phyloP scores from a whole-genome alignment of 2,113 vertebrate genomes.

The Gadus macrocephalus region DNA sequence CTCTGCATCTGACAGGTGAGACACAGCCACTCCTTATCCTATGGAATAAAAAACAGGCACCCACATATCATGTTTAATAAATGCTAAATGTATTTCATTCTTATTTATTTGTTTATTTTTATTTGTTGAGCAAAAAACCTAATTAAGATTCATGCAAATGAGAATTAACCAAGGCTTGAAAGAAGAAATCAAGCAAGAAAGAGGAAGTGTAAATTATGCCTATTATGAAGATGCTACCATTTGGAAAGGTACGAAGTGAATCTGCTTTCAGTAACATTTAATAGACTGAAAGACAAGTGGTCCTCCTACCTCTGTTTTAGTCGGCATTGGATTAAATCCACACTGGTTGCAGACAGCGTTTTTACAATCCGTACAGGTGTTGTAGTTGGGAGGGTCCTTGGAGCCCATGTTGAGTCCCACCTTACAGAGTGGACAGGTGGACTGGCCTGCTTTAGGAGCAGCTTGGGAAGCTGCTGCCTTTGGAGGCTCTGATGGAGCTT shows the following conservation, averaged over 20 bases:
- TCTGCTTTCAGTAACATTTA: neutral
- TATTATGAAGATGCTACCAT: neutral
- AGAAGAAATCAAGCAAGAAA: neutral
- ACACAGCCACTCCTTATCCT: slow-evolving; percentile 86
- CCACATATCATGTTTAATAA: neutral
- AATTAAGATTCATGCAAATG: neutral
- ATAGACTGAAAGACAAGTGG: neutral
- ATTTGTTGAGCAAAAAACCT: neutral
- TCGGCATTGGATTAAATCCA: slow-evolving; percentile 79
- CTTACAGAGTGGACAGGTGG: slow-evolving; percentile 86
- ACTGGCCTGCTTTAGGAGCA: slow-evolving; percentile 31
- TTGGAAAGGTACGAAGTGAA: neutral
- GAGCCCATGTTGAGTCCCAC: slow-evolving; percentile 77
- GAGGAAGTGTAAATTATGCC: neutral
- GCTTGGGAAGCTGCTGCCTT: slow-evolving; percentile 34
- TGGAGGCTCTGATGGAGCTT: slow-evolving; percentile 25
- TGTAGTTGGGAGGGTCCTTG: slow-evolving; percentile 85
- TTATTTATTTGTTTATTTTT: neutral
- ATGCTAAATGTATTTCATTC: neutral
- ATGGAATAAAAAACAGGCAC: slow-evolving; percentile 5
- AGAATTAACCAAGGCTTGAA: neutral
- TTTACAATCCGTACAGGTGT: slow-evolving; percentile 88
- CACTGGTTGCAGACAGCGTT: slow-evolving; percentile 87
- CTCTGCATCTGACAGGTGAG: slow-evolving; percentile 91
- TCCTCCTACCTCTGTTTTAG: slow-evolving; percentile 71